phyloP scores from a whole-genome alignment of 2,888 invertebrate species.

The Polydrusus tereticollis region DNA sequence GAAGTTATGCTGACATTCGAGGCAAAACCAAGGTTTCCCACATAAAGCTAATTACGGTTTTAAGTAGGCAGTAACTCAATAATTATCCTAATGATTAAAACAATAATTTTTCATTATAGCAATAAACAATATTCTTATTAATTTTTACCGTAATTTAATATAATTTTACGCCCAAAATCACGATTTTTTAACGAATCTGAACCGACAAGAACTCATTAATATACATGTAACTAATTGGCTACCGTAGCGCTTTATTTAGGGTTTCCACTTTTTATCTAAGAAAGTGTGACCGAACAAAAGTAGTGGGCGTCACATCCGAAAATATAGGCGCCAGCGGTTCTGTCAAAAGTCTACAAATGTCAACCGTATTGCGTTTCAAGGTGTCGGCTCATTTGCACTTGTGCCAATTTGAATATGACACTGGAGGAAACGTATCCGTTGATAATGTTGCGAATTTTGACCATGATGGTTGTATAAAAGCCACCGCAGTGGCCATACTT shows the following conservation, averaged over 20 bases:
- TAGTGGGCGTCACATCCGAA: constrained; percentile 17
- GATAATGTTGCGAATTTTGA: background rate
- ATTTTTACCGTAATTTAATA: background rate
- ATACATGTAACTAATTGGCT: constrained; percentile 24
- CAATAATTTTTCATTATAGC: background rate
- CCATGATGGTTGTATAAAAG: too few species aligned
- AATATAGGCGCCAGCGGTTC: constrained; percentile 40
- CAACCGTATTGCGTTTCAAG: constrained; percentile 34
- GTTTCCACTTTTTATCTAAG: constrained; percentile 25
- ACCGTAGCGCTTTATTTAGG: constrained; percentile 23
- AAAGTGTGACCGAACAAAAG: constrained; percentile 42
- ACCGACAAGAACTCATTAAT: background rate
- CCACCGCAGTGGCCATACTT: too few species aligned
- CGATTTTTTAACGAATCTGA: background rate
- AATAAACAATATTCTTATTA: too few species aligned
- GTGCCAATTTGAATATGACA: constrained; percentile 34
- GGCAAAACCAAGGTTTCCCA: too few species aligned
- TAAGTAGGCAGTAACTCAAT: too few species aligned
- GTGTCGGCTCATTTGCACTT: constrained; percentile 39
- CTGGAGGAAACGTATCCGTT: background rate
- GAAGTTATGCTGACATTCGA: too few species aligned
- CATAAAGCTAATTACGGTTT: too few species aligned
- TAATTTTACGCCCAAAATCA: background rate
- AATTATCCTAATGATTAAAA: background rate
- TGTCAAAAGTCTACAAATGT: constrained; percentile 18